These are phyloP conservation scores for Anoplius nigerrimus DNA, from an alignment of 2,888 invertebrate species.

Conservation along the genomic window DNA sequence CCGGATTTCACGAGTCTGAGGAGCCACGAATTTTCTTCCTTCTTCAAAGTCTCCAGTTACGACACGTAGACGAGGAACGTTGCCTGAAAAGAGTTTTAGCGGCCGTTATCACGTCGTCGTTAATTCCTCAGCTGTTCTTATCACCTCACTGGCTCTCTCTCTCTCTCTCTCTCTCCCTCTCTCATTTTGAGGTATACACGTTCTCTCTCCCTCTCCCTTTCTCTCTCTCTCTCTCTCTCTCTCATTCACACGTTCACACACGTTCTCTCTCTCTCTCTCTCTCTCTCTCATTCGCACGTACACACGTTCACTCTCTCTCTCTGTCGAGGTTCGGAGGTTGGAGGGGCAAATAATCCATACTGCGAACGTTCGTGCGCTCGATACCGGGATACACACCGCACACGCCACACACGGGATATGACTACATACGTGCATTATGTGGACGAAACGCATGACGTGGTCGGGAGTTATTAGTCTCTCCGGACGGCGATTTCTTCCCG, in stretches of 20 bases:
- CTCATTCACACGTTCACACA: slow-evolving; percentile 4
- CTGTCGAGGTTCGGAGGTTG: slow-evolving; percentile 1
- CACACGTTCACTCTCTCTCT: background rate
- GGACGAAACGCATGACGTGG: slow-evolving; percentile 32
- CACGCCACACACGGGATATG: background rate
- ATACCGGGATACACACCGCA: slow-evolving; percentile 33
- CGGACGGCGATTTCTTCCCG: too few relatives aligned
- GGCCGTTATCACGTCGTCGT: slow-evolving; percentile 61
- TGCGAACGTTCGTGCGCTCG: slow-evolving; percentile 54
- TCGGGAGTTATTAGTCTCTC: background rate
- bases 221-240: slow-evolving; percentile 7
- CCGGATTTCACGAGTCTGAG: too few relatives aligned
- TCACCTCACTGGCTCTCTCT: slow-evolving; percentile 47
- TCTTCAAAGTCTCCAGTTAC: too few relatives aligned
- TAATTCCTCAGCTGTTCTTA: slow-evolving; percentile 68
- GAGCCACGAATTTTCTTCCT: too few relatives aligned
- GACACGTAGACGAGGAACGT: slow-evolving; percentile 8
- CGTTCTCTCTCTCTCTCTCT: background rate
- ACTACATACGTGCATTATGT: slow-evolving; percentile 29
- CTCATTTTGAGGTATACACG: too few relatives aligned
- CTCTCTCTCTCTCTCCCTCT: background rate
- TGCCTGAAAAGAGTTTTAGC: slow-evolving; percentile 60
- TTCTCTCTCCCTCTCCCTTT: background rate
- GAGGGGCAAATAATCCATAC: slow-evolving; percentile 58
- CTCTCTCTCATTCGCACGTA: background rate